Evolutionary conservation across 2,113 vertebrate species (phyloP), one percentile per base, ranked within the genome.

Genomic region (Pholis gunnellus): DNA sequence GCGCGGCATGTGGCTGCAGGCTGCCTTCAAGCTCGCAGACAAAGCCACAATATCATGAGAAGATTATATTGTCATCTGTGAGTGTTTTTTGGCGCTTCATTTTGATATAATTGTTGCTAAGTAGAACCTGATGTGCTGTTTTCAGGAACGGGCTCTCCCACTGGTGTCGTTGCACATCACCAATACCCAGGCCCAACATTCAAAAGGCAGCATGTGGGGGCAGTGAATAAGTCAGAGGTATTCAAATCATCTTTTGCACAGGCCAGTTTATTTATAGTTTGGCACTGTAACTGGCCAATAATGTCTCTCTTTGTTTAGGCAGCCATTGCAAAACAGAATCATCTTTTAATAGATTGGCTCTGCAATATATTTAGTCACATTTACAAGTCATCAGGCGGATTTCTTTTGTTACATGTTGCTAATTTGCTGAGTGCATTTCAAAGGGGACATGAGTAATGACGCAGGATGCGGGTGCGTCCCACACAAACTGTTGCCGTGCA

Each of bases 21-120:
- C 89, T 83, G 89, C 84, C 73, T 72, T 85, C 63, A 72, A 76
- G 76, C 84, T 92, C 76, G 68, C 75, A 91, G 79, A 88, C 83
- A 83, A 74, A 84, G 76, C 42, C 56, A 87, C 34, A 86, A 83
- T 88, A 76, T 79, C 68, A 86, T 84, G 88, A 90, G 79, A 63
- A 79, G 83, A 75, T 74, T 83, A 82, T 69, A 63, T 59, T 78
- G 70, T 77, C 17, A 50, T 88, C 50, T 61, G 59, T 5, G 46
- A 69, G 59, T n/a, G 4, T 46, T 29, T 11, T 84, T 66, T 69
- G 77, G 46, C 29, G 18, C 72, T 87, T 78, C 79, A 64, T 87
- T 87, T 93, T 78, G 46, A 80, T 84, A 81, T 67, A 27, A 46
- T 22, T 79, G 67, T 78, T 48, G 69, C n/a, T 59, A 86, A 87